phyloP scores from a whole-genome alignment of 2,113 vertebrate species.

The Tupaia tana region DNA sequence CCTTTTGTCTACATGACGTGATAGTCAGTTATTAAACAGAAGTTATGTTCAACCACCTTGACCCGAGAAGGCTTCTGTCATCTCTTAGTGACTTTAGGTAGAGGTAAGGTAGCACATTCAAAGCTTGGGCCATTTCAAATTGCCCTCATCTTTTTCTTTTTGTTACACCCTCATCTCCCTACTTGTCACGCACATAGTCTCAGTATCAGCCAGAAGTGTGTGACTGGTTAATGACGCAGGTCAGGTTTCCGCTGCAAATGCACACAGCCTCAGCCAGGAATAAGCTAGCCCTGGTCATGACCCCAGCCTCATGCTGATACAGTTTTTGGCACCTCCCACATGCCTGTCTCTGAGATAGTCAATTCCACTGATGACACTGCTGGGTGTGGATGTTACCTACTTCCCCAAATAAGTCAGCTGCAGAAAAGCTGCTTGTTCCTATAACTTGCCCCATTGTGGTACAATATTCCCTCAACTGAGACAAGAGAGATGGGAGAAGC shows the following conservation, averaged over 20 bases:
- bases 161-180: neutral
- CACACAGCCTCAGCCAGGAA: neutral
- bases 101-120: neutral
- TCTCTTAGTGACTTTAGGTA: neutral
- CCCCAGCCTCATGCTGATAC: neutral
- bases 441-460: neutral
- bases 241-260: neutral
- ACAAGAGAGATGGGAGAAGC: neutral
- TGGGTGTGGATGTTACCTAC: neutral
- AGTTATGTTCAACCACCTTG: neutral
- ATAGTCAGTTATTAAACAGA: neutral
- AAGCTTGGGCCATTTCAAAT: slow-evolving; percentile 2
- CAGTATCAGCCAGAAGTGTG: neutral
- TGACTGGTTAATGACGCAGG: neutral
- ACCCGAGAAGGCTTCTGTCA: neutral
- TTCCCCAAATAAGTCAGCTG: neutral
- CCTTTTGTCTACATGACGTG: neutral
- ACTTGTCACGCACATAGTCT: neutral
- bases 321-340: neutral
- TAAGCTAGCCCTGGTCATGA: neutral
- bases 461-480: neutral
- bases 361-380: neutral
- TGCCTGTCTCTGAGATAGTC: neutral
- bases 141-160: neutral
- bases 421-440: neutral